phyloP scores from a whole-genome alignment of 2,113 vertebrate genomes.

The Dasyurus viverrinus region DNA sequence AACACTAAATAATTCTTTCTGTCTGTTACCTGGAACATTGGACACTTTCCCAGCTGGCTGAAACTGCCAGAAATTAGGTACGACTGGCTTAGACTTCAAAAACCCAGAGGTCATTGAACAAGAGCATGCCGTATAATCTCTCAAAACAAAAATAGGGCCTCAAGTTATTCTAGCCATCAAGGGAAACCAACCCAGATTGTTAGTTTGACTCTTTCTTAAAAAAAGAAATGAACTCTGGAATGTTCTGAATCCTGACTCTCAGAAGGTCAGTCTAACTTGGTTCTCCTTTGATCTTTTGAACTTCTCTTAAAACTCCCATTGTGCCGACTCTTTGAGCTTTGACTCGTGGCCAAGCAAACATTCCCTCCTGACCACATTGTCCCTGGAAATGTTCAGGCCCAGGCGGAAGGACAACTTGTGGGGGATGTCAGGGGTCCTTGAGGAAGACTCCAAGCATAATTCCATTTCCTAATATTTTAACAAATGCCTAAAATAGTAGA shows the following conservation, averaged over 20 bases:
- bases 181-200: neutral
- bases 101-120: neutral
- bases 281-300: neutral
- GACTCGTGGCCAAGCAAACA: neutral
- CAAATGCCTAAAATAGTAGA: neutral
- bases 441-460: neutral
- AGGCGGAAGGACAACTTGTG: neutral
- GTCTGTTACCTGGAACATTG: neutral
- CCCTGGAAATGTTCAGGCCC: neutral
- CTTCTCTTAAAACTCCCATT: neutral
- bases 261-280: neutral
- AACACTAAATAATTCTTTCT: neutral
- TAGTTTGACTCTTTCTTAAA: neutral
- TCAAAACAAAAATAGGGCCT: neutral
- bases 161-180: neutral
- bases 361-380: neutral
- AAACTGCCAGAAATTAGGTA: neutral
- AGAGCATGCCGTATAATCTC: neutral
- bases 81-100: neutral
- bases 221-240: neutral
- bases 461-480: neutral
- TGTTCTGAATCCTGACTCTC: neutral
- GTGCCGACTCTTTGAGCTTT: neutral
- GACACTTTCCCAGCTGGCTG: neutral
- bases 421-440: neutral